phyloP scores from a whole-genome alignment of 2,888 invertebrate species.

The Anthophora plumipes region DNA sequence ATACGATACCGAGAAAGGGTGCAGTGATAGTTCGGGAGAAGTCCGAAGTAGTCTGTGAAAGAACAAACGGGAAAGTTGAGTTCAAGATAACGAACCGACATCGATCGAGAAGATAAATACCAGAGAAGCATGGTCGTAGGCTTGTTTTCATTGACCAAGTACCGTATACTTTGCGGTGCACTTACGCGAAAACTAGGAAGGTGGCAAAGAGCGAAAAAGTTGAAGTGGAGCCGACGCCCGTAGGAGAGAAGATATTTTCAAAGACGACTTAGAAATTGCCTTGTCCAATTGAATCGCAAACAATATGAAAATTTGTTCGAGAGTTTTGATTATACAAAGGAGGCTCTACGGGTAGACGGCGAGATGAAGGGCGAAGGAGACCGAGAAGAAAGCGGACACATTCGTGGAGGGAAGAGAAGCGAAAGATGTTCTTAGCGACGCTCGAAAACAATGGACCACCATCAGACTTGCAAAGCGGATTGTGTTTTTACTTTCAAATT shows the following conservation, averaged over 20 bases:
- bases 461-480: constrained; percentile 83
- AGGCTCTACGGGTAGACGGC: constrained; percentile 72
- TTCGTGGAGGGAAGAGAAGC: constrained; percentile 64
- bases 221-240: constrained; percentile 39
- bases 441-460: constrained; percentile 80
- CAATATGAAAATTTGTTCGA: constrained; percentile 84
- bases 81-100: constrained; percentile 65
- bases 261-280: constrained; percentile 83
- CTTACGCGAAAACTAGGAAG: constrained; percentile 62
- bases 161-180: constrained; percentile 47
- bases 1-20: constrained; percentile 30
- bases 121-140: constrained; percentile 47
- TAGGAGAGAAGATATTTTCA: constrained; percentile 78
- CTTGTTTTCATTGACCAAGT: constrained; percentile 62
- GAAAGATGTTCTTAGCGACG: constrained; percentile 78
- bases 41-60: constrained; percentile 2
- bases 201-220: constrained; percentile 56
- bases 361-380: constrained; percentile 51
- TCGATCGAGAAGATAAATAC: constrained; percentile 70
- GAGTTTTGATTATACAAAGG: constrained; percentile 84
- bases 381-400: constrained; percentile 51
- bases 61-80: constrained; percentile 42
- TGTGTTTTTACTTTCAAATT: constrained; percentile 83
- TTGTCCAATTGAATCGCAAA: constrained; percentile 84
- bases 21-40: constrained; percentile 19